Conservation (phyloP, 37 sponge, comb jelly and placozoan genomes). For the Aphrocallistes beatrix region DNA sequence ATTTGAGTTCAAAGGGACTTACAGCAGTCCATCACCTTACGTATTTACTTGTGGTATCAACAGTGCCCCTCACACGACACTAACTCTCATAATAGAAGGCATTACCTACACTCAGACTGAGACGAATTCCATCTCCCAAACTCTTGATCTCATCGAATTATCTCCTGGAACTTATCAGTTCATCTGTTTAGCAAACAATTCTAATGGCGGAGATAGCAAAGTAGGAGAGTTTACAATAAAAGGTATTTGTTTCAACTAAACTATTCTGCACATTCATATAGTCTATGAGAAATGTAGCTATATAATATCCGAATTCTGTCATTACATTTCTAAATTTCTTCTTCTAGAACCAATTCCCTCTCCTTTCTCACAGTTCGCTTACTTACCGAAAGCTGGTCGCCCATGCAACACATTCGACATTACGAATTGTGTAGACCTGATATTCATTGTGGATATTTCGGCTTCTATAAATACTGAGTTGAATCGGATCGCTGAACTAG, state of each 20-base stretch:
- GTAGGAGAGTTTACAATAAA: not conserved
- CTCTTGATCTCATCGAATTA: not conserved
- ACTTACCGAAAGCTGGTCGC: not conserved
- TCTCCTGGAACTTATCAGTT: not conserved
- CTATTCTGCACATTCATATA: too few species aligned
- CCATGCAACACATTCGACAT: not conserved
- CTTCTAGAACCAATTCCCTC: constrained; percentile 5
- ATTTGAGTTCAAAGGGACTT: too few species aligned
- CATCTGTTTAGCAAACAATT: not conserved
- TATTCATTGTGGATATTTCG: not conserved
- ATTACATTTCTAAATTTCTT: not conserved
- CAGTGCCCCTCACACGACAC: not conserved
- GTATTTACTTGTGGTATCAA: not conserved
- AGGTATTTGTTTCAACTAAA: too few species aligned
- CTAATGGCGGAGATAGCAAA: not conserved
- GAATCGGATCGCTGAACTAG: not conserved
- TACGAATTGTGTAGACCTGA: not conserved
- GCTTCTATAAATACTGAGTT: not conserved
- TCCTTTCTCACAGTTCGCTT: not conserved
- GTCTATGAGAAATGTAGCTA: not conserved
- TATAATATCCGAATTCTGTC: not conserved
- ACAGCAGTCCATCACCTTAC: not conserved
- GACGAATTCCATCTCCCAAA: not conserved
- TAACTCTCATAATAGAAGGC: not conserved
- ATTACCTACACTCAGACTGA: not conserved